Conservation (phyloP, 2,113 vertebrate genomes). For the Rhinogobius similis region DNA sequence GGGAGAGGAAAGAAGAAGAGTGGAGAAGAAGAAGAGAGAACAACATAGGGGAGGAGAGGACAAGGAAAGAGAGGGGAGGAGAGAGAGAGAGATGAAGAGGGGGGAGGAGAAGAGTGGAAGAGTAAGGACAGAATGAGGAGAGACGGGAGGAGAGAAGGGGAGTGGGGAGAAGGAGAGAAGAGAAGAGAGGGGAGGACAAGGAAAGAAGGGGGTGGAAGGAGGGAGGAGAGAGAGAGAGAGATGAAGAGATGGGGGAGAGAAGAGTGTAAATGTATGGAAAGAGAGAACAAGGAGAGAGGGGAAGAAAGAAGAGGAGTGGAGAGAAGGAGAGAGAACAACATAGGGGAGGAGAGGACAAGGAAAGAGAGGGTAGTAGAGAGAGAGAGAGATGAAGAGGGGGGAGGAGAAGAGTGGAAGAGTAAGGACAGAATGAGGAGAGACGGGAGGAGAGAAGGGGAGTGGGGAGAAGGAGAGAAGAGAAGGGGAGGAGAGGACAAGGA, state of each 20-base stretch:
- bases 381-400: too few species aligned
- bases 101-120: slow-evolving; percentile 19
- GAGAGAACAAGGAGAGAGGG: neutral
- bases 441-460: too few species aligned
- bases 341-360: neutral
- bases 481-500: neutral
- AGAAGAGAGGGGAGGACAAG: too few species aligned
- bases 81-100: slow-evolving; percentile 37
- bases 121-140: too few species aligned
- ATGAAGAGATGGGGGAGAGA: neutral
- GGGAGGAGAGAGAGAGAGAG: neutral
- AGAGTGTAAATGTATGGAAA: slow-evolving; percentile 25
- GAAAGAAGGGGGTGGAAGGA: neutral
- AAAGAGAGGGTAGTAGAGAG: too few species aligned
- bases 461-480: neutral
- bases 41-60: slow-evolving; percentile 41
- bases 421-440: too few species aligned
- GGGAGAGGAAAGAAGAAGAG: slow-evolving; percentile 64
- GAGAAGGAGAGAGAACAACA: too few species aligned
- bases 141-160: too few species aligned
- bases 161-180: slow-evolving; percentile 16
- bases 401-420: too few species aligned
- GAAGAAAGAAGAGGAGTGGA: too few species aligned
- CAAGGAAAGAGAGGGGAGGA: neutral
- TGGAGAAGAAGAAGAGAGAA: slow-evolving; percentile 30